These are phyloP conservation scores for Steinernema feltiae DNA, from an alignment of 1,140 invertebrate species.

Conservation along the genomic window DNA sequence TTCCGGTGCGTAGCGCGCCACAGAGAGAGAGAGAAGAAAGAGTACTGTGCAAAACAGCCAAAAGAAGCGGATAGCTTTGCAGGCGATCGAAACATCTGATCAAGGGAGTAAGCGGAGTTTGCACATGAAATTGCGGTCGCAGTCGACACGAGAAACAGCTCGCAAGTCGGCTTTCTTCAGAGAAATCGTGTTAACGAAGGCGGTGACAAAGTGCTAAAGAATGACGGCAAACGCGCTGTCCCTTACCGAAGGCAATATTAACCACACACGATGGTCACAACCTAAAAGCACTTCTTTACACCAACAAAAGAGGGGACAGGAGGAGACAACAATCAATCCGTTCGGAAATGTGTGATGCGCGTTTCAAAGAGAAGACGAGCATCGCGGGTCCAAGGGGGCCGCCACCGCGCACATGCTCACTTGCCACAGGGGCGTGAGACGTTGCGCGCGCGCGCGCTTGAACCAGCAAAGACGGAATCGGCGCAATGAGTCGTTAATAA, in stretches of 20 bases:
- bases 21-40: no score
- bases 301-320: no score
- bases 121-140: no score
- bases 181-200: no score
- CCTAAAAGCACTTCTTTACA: background rate
- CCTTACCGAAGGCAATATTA: background rate
- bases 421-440: background rate
- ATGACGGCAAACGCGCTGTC: background rate
- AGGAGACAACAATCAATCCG: background rate
- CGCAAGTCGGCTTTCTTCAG: no score
- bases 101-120: no score
- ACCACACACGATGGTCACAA: background rate
- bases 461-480: conserved; percentile 10
- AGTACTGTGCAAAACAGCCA: no score
- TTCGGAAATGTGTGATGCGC: background rate
- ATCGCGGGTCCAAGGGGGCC: background rate
- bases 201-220: background rate
- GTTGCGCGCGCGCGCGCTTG: background rate
- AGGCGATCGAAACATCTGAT: no score
- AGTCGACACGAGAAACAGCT: no score
- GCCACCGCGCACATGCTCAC: background rate
- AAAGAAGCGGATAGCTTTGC: no score
- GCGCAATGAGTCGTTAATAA: conserved; percentile 13
- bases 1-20: no score
- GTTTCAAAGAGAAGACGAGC: background rate